Conservation (phyloP, 2,888 invertebrate genomes). For the Amphipyra tragopoginis region DNA sequence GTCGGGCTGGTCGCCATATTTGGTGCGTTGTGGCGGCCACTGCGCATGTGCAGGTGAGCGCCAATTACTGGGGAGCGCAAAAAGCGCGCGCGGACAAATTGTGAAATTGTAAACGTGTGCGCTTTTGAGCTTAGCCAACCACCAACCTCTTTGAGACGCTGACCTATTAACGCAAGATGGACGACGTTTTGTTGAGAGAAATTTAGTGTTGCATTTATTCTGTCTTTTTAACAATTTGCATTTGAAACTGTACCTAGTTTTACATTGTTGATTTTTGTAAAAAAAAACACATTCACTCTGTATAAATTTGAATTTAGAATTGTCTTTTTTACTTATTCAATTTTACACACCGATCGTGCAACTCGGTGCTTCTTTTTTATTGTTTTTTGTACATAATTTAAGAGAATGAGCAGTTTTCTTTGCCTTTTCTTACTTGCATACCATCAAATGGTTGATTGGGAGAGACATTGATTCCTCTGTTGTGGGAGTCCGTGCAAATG, state of each 20-base stretch:
- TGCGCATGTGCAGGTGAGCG: conserved; percentile 81
- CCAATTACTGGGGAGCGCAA: conserved; percentile 85
- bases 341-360: too few relatives aligned
- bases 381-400: too few relatives aligned
- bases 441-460: too few relatives aligned
- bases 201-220: conserved; percentile 23
- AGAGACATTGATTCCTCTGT: too few relatives aligned
- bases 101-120: conserved; percentile 84
- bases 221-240: conserved; percentile 13
- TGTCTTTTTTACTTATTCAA: too few relatives aligned
- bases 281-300: too few relatives aligned
- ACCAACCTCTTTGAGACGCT: conserved; percentile 49
- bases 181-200: conserved; percentile 31
- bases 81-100: conserved; percentile 87
- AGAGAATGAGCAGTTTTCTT: too few relatives aligned
- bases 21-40: conserved; percentile 75
- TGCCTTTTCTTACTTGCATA: too few relatives aligned
- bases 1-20: conserved; percentile 81
- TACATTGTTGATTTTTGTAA: not conserved
- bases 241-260: not conserved
- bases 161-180: conserved; percentile 61
- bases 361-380: too few relatives aligned
- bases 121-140: conserved; percentile 63
- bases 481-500: too few relatives aligned
- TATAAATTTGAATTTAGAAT: too few relatives aligned